Evolutionary conservation across 1,140 invertebrate species (phyloP).

Genomic region (Lordiphosa stackelbergi): DNA sequence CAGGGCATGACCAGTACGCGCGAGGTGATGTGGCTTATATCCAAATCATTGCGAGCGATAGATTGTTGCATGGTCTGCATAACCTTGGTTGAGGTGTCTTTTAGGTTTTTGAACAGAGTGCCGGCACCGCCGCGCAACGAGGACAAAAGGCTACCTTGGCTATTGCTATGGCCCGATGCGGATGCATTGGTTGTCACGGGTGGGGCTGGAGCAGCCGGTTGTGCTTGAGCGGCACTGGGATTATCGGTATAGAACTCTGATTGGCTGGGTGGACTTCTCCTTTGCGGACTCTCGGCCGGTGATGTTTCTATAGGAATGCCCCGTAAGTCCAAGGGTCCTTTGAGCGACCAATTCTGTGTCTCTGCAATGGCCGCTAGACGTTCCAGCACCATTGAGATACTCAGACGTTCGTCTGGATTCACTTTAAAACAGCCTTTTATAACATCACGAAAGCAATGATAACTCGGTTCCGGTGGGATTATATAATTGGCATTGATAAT

Average conservation of each 20-base stretch:
- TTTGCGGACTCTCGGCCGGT: conserved; percentile 53
- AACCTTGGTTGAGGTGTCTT: conserved; percentile 96
- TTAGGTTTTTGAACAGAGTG: conserved; percentile 93
- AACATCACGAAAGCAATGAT: conserved; percentile 92
- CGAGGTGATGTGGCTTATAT: conserved; percentile 94
- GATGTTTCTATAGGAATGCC: conserved; percentile 66
- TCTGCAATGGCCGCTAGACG: conserved; percentile 91
- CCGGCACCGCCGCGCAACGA: conserved; percentile 90
- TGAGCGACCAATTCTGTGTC: conserved; percentile 87
- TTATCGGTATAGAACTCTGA: conserved; percentile 72
- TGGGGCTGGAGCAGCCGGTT: conserved; percentile 14
- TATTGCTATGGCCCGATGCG: conserved; percentile 50
- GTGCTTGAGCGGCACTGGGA: conserved; percentile 22
- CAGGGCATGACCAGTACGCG: conserved; percentile 94
- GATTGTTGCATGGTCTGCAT: conserved; percentile 97
- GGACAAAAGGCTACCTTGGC: conserved; percentile 83
- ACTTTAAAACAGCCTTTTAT: conserved; percentile 91
- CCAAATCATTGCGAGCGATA: conserved; percentile 91
- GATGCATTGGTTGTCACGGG: conserved; percentile 15
- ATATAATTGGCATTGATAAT: conserved; percentile 98
- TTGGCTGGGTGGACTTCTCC: conserved; percentile 38
- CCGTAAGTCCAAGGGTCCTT: conserved; percentile 80
- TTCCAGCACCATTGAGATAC: conserved; percentile 88
- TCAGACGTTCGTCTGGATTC: conserved; percentile 85
- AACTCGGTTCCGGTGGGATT: conserved; percentile 87